These are phyloP conservation scores for Iselma pallidipennis DNA, from an alignment of 2,888 invertebrate species.

Conservation along the genomic window DNA sequence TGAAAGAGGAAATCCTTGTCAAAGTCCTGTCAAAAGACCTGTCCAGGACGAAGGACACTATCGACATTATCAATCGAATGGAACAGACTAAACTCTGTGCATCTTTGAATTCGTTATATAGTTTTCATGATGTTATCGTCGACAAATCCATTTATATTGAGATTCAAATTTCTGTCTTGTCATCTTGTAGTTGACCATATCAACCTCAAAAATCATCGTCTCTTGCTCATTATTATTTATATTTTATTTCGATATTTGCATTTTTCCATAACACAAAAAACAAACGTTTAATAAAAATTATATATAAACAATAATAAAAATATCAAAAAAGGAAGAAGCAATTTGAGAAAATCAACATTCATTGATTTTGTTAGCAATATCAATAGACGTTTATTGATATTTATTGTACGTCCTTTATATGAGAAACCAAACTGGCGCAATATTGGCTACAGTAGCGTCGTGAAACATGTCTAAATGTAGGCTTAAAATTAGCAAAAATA, in stretches of 20 bases:
- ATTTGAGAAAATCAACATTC: not conserved
- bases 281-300: too few species aligned
- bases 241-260: not conserved
- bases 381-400: not conserved
- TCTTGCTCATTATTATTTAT: too few species aligned
- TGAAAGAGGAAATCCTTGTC: conserved; percentile 53
- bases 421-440: too few species aligned
- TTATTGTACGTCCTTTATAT: too few species aligned
- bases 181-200: conserved; percentile 35
- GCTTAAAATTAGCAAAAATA: too few species aligned
- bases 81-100: conserved; percentile 30
- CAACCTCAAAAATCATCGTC: not conserved
- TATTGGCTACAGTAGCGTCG: too few species aligned
- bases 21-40: conserved; percentile 43
- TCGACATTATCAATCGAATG: conserved; percentile 48
- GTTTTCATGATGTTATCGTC: conserved; percentile 49
- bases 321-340: too few species aligned
- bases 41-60: conserved; percentile 47
- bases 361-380: not conserved
- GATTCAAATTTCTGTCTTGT: conserved; percentile 53
- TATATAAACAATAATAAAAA: too few species aligned
- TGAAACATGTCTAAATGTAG: too few species aligned
- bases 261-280: too few species aligned
- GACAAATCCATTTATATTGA: conserved; percentile 55
- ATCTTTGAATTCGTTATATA: conserved; percentile 46